Evolutionary conservation across 2,888 invertebrate genomes (phyloP), one percentile per base, ranked within the genome.

Genomic region (Drosophila hamatofila): DNA sequence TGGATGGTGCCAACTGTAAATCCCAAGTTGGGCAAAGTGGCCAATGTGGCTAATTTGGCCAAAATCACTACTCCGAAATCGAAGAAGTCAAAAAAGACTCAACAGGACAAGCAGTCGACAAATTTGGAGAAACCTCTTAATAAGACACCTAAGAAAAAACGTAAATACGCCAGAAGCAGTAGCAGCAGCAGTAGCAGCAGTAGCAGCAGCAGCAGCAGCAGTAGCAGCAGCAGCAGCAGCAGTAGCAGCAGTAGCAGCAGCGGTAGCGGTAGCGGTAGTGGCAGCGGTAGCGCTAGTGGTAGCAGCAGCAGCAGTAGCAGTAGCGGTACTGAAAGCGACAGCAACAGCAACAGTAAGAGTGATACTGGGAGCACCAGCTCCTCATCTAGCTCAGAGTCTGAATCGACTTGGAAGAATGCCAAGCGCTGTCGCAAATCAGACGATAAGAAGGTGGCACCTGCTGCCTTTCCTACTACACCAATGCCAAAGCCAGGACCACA

Each of bases 401-500:
- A 39, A 2, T n/a, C n/a, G 8, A 3, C 16, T 37, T 8, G 14
- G 16, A 16, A n/a, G 2, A 37, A 37, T 6, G n/a, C 7, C 3
- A 39, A 39, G 8, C 14, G 8, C 3, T n/a, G n/a, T 14, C n/a
- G 39, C n/a, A 14, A 35, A 35, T 35, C 35, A 12, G n/a, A 7
- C 0, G 37, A 37, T 37, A 6, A n/a, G 2, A 7, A 7, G 3
- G n/a, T 2, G 16, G 37, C 3, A 16, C 2, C 14, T n/a, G n/a
- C 8, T n/a, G 9, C n/a, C 3, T 3, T 16, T 7, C 16, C 37
- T 3, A 42, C 79, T n/a, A 60, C 74, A 9, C 44, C 30, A 6
- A 63, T 74, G 11, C 44, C 30, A 6, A 63, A 73, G n/a, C 39
- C 39, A 65, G 51, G 72, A 2, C 5, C 89, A 8, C 92, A 94